Evolutionary conservation across 2,113 vertebrate genomes (phyloP), one percentile per base, ranked within the genome.

Genomic region (Gymnarchus niloticus): DNA sequence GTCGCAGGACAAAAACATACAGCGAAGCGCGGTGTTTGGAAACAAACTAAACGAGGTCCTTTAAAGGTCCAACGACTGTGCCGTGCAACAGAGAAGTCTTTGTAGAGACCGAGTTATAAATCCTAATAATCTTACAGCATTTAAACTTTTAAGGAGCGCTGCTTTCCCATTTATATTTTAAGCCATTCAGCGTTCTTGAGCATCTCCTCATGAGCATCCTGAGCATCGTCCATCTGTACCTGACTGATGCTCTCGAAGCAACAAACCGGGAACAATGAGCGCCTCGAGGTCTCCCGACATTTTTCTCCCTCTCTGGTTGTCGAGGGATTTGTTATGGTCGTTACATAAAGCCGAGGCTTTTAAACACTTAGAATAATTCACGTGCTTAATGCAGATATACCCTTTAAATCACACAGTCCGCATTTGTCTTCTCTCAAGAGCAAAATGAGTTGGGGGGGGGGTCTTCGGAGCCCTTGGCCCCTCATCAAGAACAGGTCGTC

Each of bases 221-320:
- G n/a, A 48, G 23, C 44, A 51, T 51, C 0, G 9, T 48, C 21
- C 7, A 28, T 85, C 12, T 10, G 14, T 25, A 52, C 69, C 54
- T 54, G 33, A 33, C 5, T 37, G 52, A 28, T n/a, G n/a, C n/a
- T n/a, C n/a, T n/a, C n/a, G n/a, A n/a, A n/a, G n/a, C n/a, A n/a
- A n/a, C 28, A 23, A 85, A 14, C 44, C 59, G 2, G 3, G 54
- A 84, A 19, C 76, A 51, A 83, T 12, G 44, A 19, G 14, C 6
- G 12, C 54, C 33, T 86, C 57, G 85, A 86, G 83, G 76, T 80
- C 83, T 84, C 8, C 23, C 28, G 19, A 23, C 19, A 37, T 81
- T 54, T 73, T 33, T 84, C 6, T 46, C n/a, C 69, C 76, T 17
- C n/a, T 81, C 76, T 17, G 25, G 23, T 85, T 85, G 41, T 48